Evolutionary conservation across 1,140 invertebrate species (phyloP), one percentile per base, ranked within the genome.

Genomic region (Bacillus rossius): DNA sequence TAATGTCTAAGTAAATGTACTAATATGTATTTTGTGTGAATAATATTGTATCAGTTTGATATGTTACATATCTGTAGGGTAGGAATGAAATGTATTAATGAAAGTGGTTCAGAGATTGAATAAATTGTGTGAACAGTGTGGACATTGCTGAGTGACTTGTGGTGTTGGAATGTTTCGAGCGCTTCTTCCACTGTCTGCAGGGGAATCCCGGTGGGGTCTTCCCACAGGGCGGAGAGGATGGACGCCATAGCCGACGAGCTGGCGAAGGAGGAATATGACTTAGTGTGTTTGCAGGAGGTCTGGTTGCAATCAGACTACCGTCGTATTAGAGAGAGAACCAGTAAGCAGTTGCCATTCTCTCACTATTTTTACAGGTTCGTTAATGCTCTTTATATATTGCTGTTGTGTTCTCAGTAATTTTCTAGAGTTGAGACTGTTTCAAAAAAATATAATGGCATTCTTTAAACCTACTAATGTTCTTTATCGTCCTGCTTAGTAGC

Each of bases 231-330:
- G 51, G 76, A 80, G 60, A 79, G 95, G 68, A 87, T 97, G 59
- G 69, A 82, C 64, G 91, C 91, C 8, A 92, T 98, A 61, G 87
- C 85, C 29, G 80, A 87, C 47, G 82, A 86, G 65, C 71, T 98
- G 43, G 69, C 75, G 10, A 76, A 72, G 19, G 84, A 83, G 48
- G 72, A 82, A 17, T 92, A 92, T 77, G 92, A 96, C 74, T 82
- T 98, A 65, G 88, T 96, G 1, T 91, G 93, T 57, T 75, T 98
- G 13, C 93, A 98, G 80, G 95, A 98, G 81, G 83, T 97, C 14
- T 97, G 93, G 93, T 82, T 81, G 54, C 79, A 87, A 61, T 70
- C 78, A 43, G 92, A 96, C 74, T 96, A 83, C 74, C 73, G 88
- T 61, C 76, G 77, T 61, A 81, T 94, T 19, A 83, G 81, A 62